Conservation (phyloP, 2,797 vertebrate species). For the Lithobates pipiens region DNA sequence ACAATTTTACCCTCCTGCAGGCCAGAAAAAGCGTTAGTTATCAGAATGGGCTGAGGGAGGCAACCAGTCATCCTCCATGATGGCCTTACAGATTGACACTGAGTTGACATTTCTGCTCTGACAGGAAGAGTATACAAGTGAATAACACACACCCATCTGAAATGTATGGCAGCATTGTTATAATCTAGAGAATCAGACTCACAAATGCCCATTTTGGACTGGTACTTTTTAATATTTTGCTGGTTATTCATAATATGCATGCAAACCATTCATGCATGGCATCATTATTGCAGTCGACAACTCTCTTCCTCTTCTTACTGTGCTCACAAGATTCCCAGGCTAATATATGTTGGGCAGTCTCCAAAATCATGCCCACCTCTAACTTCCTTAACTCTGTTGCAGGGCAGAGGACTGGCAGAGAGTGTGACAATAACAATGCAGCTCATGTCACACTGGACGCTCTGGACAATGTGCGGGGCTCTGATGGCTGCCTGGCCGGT, state of each 20-base stretch:
- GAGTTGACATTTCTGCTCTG: no score
- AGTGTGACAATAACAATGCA: slow-evolving; percentile 99
- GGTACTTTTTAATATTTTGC: neutral
- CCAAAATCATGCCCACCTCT: slow-evolving; percentile 68
- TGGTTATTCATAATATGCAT: neutral
- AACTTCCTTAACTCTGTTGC: slow-evolving; percentile 97
- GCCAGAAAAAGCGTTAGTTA: no score
- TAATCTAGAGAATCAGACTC: no score
- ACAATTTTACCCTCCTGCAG: neutral
- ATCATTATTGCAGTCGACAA: slow-evolving; percentile 23
- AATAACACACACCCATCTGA: no score
- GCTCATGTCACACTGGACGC: slow-evolving; percentile 88
- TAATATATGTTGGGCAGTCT: neutral
- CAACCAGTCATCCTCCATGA: no score
- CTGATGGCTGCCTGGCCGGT: slow-evolving; percentile 97
- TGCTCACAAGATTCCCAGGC: slow-evolving; percentile 43
- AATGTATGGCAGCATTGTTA: no score
- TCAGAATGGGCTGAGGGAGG: no score
- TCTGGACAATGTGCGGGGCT: slow-evolving; percentile 99
- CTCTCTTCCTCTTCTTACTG: slow-evolving; percentile 33
- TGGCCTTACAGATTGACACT: no score
- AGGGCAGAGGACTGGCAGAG: slow-evolving; percentile 93
- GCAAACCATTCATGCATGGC: slow-evolving; percentile 25
- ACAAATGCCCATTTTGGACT: neutral
- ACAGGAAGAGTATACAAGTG: no score